Evolutionary conservation across 1,140 invertebrate species (phyloP).

Genomic region (Alviniconcha marisindica): DNA sequence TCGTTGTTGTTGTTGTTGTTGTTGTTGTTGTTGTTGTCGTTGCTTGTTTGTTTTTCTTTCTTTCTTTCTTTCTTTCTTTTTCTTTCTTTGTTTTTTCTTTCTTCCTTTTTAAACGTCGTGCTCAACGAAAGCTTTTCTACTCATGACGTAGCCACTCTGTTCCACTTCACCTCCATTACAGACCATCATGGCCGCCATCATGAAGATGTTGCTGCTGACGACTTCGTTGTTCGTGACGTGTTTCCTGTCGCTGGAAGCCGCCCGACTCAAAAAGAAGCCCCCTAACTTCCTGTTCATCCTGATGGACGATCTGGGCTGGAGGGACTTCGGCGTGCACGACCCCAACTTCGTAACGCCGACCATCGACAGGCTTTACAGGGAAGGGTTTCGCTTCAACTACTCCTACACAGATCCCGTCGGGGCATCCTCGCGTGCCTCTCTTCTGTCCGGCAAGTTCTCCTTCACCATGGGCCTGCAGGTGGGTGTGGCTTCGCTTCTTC

Average conservation of each 20-base stretch:
- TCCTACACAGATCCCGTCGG: background rate
- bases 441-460: background rate
- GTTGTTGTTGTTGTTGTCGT: no score
- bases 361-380: constrained; percentile 4
- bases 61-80: no score
- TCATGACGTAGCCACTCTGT: no score
- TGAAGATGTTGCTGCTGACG: background rate
- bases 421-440: background rate
- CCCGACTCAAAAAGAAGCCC: background rate
- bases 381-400: background rate
- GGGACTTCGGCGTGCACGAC: background rate
- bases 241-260: background rate
- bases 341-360: background rate
- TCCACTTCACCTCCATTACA: no score
- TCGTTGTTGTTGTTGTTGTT: no score
- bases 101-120: no score
- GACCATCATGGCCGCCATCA: background rate
- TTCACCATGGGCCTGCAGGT: constrained; percentile 24
- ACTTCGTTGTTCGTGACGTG: background rate
- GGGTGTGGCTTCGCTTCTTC: background rate
- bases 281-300: constrained; percentile 12
- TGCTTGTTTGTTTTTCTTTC: no score
- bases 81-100: no score
- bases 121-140: no score
- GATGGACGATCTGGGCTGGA: constrained; percentile 14